Evolutionary conservation across 37 sponge, comb jelly and placozoan species (phyloP), one percentile per base, ranked within the genome.

Genomic region (Ephydatia muelleri): DNA sequence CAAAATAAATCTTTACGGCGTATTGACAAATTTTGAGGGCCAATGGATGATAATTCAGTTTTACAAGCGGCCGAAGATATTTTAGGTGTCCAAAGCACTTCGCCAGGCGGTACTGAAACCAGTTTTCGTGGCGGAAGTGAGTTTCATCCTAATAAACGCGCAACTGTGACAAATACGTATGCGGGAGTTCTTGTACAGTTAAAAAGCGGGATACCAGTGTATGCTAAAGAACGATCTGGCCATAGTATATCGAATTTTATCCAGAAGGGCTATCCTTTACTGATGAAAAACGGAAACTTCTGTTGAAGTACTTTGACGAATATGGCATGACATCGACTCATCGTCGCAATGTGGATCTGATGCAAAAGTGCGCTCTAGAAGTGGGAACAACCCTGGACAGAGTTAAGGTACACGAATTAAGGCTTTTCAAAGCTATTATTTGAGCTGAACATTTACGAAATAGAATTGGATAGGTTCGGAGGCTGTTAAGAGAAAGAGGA

Each of bases 391-490:
- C 93, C 16, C 40, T 92, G 5, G 91, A 87, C 13, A 87, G 88
- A 82, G 86, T 95, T n/a, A 95, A 95, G 93, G 96, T 90, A 76
- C 48, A 84, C 38, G n/a, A n/a, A n/a, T n/a, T n/a, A n/a, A n/a
- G n/a, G n/a, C n/a, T n/a, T n/a, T n/a, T n/a, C 21, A 28, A 3
- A 12, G 32, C 8, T 29, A 73, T 23, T 23, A 34, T 29, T 4
- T 23, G 8, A 43, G 43, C 43, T 43, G n/a, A n/a, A n/a, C n/a
- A 43, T 43, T 43, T n/a, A n/a, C n/a, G n/a, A n/a, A 43, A n/a
- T 48, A 95, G 95, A 95, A 95, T 79, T 95, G 96, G 96, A 92
- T 95, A 67, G 96, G 96, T 47, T 91, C 96, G 13, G 96, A 95
- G 68, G 90, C 93, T 26, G 96, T 95, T 1, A 92, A 91, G 84